A percentile compares a stretch with the other conserved stretches of the same genome.
phyloP scores from a whole-genome alignment of 2,113 vertebrate genomes.

The Callithrix jacchus region DNA sequence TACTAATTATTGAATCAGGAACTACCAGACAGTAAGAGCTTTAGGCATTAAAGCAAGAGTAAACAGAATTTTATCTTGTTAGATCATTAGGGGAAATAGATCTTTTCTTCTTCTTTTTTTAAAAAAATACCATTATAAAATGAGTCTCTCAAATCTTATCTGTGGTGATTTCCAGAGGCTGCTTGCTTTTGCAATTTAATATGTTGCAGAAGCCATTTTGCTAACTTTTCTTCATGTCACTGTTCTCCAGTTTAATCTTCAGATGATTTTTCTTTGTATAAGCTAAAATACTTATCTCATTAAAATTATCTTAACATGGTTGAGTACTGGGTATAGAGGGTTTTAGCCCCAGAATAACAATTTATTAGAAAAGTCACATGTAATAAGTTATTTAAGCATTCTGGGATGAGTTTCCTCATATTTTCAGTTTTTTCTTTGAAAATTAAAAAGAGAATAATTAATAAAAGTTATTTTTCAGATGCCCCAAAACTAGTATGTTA shows the following conservation, averaged over 20 bases:
- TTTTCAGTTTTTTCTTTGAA: not conserved
- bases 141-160: not conserved
- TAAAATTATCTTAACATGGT: not conserved
- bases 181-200: conserved; percentile 40
- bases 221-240: conserved; percentile 51
- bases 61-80: conserved; percentile 59
- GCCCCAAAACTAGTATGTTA: not conserved
- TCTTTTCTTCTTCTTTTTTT: not conserved
- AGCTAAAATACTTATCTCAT: not conserved
- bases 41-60: conserved; percentile 32
- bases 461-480: not conserved
- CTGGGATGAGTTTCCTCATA: not conserved
- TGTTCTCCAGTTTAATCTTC: conserved; percentile 27
- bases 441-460: conserved; percentile 7
- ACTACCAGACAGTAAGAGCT: conserved; percentile 32
- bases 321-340: not conserved
- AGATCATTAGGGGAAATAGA: conserved; percentile 30
- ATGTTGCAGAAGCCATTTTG: not conserved
- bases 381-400: not conserved
- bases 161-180: not conserved
- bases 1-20: conserved; percentile 61
- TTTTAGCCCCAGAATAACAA: not conserved
- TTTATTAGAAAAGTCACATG: not conserved
- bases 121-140: conserved; percentile 32
- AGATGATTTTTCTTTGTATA: not conserved